Evolutionary conservation across 2,888 invertebrate species (phyloP), one percentile per base, ranked within the genome.

Genomic region (Cheilosia impressa): DNA sequence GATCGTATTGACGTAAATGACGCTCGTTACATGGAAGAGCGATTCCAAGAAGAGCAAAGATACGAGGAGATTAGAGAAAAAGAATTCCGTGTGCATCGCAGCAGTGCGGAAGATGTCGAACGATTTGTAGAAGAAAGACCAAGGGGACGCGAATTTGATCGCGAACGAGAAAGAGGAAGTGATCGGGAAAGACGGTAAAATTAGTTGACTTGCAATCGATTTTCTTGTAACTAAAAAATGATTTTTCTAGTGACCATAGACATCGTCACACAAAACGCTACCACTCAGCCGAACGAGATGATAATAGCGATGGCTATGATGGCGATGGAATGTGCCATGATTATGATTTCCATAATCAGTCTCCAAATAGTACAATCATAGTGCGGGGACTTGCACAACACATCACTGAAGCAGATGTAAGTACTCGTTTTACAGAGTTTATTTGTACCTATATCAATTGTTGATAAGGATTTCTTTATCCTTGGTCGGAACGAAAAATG

Each of bases 381-480:
- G 95, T 96, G 87, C 93, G 96, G 88, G 96, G 96, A 73, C 92
- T 96, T 75, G 95, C 95, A 27, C 94, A 95, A 88, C 96, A 96
- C 90, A 95, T 96, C 83, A 95, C 96, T 15, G 96, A 96, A 92
- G 95, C 95, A 91, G 96, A 96, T 93, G 95, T 96, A 93, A 93
- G 94, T 93, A 89, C n/a, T 1, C 24, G n/a, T 4, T 62, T 71
- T 50, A 34, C 34, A 34, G 10, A 34, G 10, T 34, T 9, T 34
- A 38, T 10, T 38, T 13, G 13, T 31, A n/a, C n/a, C n/a, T n/a
- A 31, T 31, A 27, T 5, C 6, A 1, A 27, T 5, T 27, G 27
- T 1, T 27, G 24, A 24, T 24, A 24, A 4, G 0, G 0, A 2
- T 27, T 27, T 27, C 6, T 27, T 27, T 6, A 1, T 6, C 0